Conservation (phyloP, 2,888 invertebrate genomes). For the Pyrrhosoma nymphula region DNA sequence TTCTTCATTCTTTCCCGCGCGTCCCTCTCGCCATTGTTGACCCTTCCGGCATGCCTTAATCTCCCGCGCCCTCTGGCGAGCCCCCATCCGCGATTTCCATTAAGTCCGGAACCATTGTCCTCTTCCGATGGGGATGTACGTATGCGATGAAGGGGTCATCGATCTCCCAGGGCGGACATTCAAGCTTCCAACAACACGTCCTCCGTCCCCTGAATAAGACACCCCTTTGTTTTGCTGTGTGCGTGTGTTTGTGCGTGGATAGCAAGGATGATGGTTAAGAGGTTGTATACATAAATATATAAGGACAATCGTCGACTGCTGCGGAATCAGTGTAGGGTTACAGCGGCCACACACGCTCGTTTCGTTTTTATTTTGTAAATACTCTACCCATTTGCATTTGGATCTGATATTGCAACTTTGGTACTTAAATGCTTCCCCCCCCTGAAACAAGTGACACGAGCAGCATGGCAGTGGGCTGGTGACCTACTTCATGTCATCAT, state of each 20-base stretch:
- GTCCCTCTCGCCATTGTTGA: conserved; percentile 1
- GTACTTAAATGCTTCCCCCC: not conserved
- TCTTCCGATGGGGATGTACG: not conserved
- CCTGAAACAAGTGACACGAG: not conserved
- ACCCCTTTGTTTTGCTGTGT: not conserved
- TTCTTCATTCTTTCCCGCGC: not conserved
- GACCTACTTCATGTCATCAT: not conserved
- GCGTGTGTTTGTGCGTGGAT: not conserved
- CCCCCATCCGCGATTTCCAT: not conserved
- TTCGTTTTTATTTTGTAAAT: not conserved
- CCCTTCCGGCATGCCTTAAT: conserved; percentile 22
- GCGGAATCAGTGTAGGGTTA: too few relatives aligned
- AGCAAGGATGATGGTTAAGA: not conserved
- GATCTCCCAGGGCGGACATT: not conserved
- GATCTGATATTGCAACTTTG: not conserved
- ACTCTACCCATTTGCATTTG: not conserved
- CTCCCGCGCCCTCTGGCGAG: conserved; percentile 20
- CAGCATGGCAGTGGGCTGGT: not conserved
- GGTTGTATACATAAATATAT: not conserved
- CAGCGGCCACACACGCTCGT: too few relatives aligned
- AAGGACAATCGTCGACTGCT: too few relatives aligned
- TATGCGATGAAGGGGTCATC: not conserved
- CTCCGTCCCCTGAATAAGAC: not conserved
- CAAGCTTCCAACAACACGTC: not conserved
- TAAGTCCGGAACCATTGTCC: not conserved